Conservation (phyloP, 2,888 invertebrate genomes). For the Netelia inedita region DNA sequence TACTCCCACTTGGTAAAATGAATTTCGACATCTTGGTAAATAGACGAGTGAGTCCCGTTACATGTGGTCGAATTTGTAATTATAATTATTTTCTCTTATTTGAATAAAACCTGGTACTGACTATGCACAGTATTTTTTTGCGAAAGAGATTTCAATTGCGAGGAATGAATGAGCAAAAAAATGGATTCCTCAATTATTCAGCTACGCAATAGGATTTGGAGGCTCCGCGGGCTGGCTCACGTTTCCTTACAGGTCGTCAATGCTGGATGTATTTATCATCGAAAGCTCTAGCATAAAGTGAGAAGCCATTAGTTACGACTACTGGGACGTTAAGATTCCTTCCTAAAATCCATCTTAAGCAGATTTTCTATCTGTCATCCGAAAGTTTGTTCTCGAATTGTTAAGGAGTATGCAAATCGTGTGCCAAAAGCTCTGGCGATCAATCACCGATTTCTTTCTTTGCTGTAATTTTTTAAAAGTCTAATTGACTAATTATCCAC, state of each 20-base stretch:
- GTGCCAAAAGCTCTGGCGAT: slow-evolving; percentile 7
- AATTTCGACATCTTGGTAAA: too few relatives aligned
- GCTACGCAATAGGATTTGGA: slow-evolving; percentile 28
- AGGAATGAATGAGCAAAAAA: background rate
- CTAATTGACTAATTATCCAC: background rate
- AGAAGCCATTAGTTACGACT: slow-evolving; percentile 52
- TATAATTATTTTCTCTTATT: background rate
- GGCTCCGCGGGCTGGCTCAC: slow-evolving; percentile 28
- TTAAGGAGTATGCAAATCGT: slow-evolving; percentile 37
- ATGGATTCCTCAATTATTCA: slow-evolving; percentile 38
- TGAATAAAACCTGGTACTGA: background rate
- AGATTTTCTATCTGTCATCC: slow-evolving; percentile 2
- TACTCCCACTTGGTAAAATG: too few relatives aligned
- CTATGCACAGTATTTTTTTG: background rate
- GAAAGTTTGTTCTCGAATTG: background rate
- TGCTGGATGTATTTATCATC: slow-evolving; percentile 49
- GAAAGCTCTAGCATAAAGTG: slow-evolving; percentile 13
- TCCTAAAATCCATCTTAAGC: slow-evolving; percentile 30
- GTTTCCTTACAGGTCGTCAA: slow-evolving; percentile 20
- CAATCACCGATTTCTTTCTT: slow-evolving; percentile 20
- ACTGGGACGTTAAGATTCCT: slow-evolving; percentile 4
- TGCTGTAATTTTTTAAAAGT: background rate
- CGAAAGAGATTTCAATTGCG: background rate
- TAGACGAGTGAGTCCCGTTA: too few relatives aligned
- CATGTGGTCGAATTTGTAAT: too few relatives aligned